A percentile compares a stretch with the other conserved stretches of the same genome.
These are phyloP conservation scores for Pollimyrus isidori DNA, from an alignment of 2,113 vertebrate genomes.

Conservation along the genomic window DNA sequence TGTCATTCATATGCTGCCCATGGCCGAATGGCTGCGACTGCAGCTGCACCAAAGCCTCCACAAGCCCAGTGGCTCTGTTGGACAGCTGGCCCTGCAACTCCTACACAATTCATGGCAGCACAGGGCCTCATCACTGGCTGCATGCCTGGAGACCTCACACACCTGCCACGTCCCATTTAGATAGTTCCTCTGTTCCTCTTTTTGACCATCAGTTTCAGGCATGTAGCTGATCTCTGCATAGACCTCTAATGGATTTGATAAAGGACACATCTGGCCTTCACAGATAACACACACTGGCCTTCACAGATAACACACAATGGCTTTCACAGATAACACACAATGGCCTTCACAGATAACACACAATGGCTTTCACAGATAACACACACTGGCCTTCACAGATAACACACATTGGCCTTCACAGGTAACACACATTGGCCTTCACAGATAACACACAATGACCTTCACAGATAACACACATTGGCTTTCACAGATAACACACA, in stretches of 20 bases:
- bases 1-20: not conserved
- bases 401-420: not conserved
- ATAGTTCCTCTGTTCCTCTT: not conserved
- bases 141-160: slow-evolving; percentile 9
- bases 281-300: not conserved
- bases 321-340: not conserved
- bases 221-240: not conserved
- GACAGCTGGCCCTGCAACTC: slow-evolving; percentile 6
- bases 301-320: no score
- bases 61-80: slow-evolving; percentile 21
- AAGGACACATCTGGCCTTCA: not conserved
- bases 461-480: not conserved
- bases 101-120: not conserved
- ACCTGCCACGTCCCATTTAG: not conserved
- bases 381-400: not conserved
- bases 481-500: no score
- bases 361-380: not conserved
- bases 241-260: not conserved
- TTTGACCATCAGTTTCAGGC: not conserved
- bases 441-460: no score
- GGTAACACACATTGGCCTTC: not conserved
- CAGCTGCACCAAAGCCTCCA: slow-evolving; percentile 7
- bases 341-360: no score
- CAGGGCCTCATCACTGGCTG: slow-evolving; percentile 8
- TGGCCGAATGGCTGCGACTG: slow-evolving; percentile 11